These are phyloP conservation scores for Anneissia japonica DNA, from an alignment of 35 echinoderm and acorn worm species.

Conservation along the genomic window DNA sequence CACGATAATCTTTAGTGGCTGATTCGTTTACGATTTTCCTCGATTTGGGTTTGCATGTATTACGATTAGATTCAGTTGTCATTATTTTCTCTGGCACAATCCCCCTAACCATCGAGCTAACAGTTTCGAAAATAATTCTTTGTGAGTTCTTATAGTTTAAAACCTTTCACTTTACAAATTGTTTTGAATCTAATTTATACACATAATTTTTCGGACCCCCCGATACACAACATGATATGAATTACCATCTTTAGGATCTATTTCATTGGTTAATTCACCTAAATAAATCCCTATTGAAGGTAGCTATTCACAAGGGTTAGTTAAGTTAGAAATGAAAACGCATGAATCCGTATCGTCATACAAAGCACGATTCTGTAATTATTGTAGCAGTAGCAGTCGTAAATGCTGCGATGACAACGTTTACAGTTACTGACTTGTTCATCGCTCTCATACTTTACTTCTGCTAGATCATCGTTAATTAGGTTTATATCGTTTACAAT, in stretches of 20 bases:
- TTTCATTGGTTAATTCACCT: slow-evolving; percentile 31
- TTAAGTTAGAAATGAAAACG: background rate
- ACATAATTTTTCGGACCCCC: slow-evolving; percentile 32
- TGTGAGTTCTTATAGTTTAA: background rate
- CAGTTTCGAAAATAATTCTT: slow-evolving; percentile 17
- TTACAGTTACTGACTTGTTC: background rate
- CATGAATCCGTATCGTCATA: slow-evolving; percentile 26
- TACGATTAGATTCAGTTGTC: background rate
- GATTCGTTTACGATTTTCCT: background rate
- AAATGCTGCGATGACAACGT: background rate
- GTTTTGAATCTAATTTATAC: slow-evolving; percentile 1
- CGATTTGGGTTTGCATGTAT: background rate
- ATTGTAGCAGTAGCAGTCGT: slow-evolving; percentile 1
- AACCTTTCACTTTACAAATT: slow-evolving; percentile 5
- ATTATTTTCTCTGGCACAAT: background rate
- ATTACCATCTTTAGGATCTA: background rate
- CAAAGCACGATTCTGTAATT: slow-evolving; percentile 1
- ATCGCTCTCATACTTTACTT: background rate
- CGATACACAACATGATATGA: slow-evolving; percentile 5
- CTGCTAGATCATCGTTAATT: background rate
- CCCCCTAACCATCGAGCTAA: no score
- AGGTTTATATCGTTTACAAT: background rate
- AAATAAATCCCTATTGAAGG: slow-evolving; percentile 4
- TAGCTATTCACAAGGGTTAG: background rate
- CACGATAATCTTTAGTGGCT: background rate